A percentile compares a stretch with the other conserved stretches of the same genome.
Evolutionary conservation across 2,797 vertebrate species (phyloP).

Genomic region (Poeciliopsis infans): DNA sequence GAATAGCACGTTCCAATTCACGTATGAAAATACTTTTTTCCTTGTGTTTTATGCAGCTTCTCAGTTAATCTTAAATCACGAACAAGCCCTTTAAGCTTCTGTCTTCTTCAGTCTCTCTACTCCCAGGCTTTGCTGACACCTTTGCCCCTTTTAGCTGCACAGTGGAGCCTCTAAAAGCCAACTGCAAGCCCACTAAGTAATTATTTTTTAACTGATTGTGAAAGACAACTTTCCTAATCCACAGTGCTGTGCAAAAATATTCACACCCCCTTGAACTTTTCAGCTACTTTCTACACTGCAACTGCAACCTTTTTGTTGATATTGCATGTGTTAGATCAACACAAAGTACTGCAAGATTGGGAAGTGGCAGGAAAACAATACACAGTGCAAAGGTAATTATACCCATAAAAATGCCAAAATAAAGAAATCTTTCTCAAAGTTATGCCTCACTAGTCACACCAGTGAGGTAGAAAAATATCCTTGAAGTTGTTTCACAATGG

Average conservation of each 20-base stretch:
- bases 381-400: background rate
- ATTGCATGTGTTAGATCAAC: background rate
- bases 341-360: background rate
- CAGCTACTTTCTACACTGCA: background rate
- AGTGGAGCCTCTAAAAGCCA: constrained; percentile 7
- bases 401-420: background rate
- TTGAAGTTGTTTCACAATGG: background rate
- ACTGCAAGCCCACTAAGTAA: constrained; percentile 6
- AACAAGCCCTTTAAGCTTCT: constrained; percentile 11
- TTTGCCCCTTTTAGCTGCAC: constrained; percentile 5
- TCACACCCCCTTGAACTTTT: background rate
- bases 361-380: background rate
- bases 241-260: background rate
- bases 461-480: background rate
- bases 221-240: constrained; percentile 3
- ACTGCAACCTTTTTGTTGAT: background rate
- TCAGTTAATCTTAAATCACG: constrained; percentile 4
- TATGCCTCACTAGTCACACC: background rate
- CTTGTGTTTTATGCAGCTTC: background rate
- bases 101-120: constrained; percentile 1
- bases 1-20: constrained; percentile 4
- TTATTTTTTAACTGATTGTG: constrained; percentile 5
- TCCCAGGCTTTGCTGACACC: constrained; percentile 7
- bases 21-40: background rate
- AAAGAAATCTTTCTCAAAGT: background rate